These are phyloP conservation scores for Agapornis roseicollis DNA, from an alignment of 2,113 vertebrate genomes.

Conservation along the genomic window DNA sequence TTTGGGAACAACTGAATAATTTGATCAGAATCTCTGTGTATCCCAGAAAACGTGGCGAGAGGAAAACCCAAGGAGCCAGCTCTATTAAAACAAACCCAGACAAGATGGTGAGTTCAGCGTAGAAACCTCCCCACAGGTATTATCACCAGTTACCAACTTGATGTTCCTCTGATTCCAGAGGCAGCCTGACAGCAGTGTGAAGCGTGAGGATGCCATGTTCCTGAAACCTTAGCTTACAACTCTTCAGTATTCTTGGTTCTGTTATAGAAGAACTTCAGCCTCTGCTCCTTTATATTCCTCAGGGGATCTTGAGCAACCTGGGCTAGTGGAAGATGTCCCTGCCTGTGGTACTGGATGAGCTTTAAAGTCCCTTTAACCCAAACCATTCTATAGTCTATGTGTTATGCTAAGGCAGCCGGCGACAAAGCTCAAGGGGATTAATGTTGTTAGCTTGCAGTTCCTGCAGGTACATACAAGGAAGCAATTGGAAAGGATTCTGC, in stretches of 20 bases:
- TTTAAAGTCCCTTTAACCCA: background rate
- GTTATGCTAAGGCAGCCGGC: background rate
- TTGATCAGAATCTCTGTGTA: background rate
- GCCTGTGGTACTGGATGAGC: background rate
- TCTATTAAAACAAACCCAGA: background rate
- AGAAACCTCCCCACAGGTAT: background rate
- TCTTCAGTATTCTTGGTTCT: background rate
- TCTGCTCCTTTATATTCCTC: background rate
- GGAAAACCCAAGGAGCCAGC: background rate
- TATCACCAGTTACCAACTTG: background rate
- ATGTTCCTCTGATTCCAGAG: background rate
- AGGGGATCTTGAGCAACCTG: background rate
- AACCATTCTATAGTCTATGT: background rate
- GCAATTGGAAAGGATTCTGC: background rate
- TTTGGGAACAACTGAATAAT: background rate
- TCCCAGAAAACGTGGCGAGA: background rate
- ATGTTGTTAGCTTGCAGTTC: background rate
- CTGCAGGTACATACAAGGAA: background rate
- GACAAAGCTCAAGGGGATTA: background rate
- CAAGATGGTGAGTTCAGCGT: background rate
- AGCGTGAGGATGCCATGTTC: background rate
- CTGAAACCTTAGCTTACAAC: background rate
- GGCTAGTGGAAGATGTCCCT: background rate
- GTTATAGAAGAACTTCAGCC: background rate
- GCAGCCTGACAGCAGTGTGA: background rate